These are phyloP conservation scores for Penaeus chinensis DNA, from an alignment of 1,140 invertebrate genomes.

Conservation along the genomic window DNA sequence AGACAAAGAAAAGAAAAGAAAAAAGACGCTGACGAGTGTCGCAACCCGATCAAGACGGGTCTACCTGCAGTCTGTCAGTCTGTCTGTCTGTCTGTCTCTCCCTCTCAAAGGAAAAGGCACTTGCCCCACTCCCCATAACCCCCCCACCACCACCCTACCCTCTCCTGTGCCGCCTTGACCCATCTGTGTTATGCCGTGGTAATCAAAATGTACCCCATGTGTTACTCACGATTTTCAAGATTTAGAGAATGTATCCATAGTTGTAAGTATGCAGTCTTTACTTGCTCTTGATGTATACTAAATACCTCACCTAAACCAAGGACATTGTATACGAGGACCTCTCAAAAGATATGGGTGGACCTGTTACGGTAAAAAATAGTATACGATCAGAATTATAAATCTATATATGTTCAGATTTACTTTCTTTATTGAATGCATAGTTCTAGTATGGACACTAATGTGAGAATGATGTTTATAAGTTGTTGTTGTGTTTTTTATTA, in stretches of 20 bases:
- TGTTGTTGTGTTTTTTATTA: conserved; percentile 11
- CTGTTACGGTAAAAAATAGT: conserved; percentile 39
- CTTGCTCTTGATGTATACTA: conserved; percentile 46
- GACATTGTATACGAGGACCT: conserved; percentile 41
- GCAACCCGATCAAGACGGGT: too few species aligned
- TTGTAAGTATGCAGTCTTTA: conserved; percentile 41
- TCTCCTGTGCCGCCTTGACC: too few species aligned
- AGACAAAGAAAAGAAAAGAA: too few species aligned
- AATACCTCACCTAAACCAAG: conserved; percentile 46
- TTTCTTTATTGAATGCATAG: conserved; percentile 41
- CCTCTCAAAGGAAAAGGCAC: not conserved
- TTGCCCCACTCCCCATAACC: not conserved
- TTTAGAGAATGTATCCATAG: conserved; percentile 50
- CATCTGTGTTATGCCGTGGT: not conserved
- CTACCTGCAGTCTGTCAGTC: not conserved
- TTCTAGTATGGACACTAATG: conserved; percentile 29
- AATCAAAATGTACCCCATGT: conserved; percentile 35
- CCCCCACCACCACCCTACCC: too few species aligned
- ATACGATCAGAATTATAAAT: conserved; percentile 39
- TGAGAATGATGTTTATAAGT: not conserved
- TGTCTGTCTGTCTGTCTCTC: conserved; percentile 13
- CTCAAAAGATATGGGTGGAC: conserved; percentile 7
- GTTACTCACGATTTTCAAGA: conserved; percentile 35
- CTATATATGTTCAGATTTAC: conserved; percentile 32
- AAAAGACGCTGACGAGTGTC: too few species aligned